Conservation (phyloP, 2,113 vertebrate species). For the Sturnira hondurensis region DNA sequence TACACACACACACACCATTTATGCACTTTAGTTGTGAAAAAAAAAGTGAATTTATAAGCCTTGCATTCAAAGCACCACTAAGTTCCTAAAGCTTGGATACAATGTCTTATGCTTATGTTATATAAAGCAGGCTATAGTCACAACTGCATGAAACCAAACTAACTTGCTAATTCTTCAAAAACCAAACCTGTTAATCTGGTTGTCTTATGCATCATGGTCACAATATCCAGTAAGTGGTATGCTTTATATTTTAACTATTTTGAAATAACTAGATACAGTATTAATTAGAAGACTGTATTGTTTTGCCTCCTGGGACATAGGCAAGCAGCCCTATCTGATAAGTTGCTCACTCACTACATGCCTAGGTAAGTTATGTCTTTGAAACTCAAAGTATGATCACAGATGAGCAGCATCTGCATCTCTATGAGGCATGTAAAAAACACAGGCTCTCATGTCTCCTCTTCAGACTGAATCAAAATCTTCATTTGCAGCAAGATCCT, state of each 20-base stretch:
- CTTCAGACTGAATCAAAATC: neutral
- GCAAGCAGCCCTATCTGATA: neutral
- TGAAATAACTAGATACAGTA: neutral
- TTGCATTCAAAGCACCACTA: conserved; percentile 16
- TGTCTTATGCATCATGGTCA: neutral
- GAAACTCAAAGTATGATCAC: neutral
- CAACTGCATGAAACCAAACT: neutral
- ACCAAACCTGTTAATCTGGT: neutral
- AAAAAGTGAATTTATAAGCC: conserved; percentile 17
- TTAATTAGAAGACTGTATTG: neutral
- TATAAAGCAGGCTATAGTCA: neutral
- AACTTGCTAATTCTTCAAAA: neutral
- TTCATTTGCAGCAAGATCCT: neutral
- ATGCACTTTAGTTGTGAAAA: neutral
- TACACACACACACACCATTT: neutral
- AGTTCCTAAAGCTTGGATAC: neutral
- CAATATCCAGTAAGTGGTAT: neutral
- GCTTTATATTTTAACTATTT: neutral
- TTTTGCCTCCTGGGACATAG: neutral
- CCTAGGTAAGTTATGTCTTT: neutral
- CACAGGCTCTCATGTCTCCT: neutral
- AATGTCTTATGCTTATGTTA: neutral
- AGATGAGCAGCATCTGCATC: neutral
- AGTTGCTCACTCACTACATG: neutral
- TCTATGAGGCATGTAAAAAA: neutral